phyloP scores from a whole-genome alignment of 1,140 invertebrate genomes.

The Drosophila paulistorum region DNA sequence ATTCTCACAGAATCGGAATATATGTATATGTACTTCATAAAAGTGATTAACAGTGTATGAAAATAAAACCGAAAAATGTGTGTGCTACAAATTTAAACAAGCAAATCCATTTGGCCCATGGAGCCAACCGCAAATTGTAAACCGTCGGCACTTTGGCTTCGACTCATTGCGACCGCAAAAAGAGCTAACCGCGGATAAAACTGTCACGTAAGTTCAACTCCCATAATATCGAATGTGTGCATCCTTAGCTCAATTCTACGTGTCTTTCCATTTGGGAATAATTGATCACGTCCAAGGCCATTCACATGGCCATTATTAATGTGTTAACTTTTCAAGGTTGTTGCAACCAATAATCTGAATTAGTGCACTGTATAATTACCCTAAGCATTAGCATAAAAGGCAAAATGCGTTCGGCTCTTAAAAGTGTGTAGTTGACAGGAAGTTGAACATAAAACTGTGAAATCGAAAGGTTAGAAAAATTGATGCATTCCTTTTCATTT shows the following conservation, averaged over 20 bases:
- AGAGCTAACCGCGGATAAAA: conserved; percentile 12
- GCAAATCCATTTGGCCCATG: conserved; percentile 2
- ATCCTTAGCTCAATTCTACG: conserved; percentile 23
- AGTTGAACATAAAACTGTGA: no score
- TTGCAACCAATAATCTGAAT: conserved; percentile 5
- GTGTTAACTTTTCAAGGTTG: conserved; percentile 68
- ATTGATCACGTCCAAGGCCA: conserved; percentile 11
- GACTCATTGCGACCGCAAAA: conserved; percentile 24
- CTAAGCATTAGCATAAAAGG: background rate
- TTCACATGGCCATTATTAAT: conserved; percentile 27
- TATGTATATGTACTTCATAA: background rate
- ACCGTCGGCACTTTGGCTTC: conserved; percentile 33
- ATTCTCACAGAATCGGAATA: background rate
- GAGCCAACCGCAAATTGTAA: background rate
- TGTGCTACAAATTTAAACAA: conserved; percentile 7
- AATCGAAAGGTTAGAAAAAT: no score
- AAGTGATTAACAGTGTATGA: conserved; percentile 2
- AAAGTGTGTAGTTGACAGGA: no score
- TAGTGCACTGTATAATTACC: conserved; percentile 38
- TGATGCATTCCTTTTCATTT: no score
- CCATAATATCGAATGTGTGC: conserved; percentile 20
- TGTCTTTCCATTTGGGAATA: background rate
- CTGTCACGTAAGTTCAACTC: conserved; percentile 40
- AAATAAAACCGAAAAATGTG: conserved; percentile 31
- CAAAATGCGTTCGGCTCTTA: no score